phyloP scores from a whole-genome alignment of 2,888 invertebrate genomes.

The Pyrochroa serraticornis region DNA sequence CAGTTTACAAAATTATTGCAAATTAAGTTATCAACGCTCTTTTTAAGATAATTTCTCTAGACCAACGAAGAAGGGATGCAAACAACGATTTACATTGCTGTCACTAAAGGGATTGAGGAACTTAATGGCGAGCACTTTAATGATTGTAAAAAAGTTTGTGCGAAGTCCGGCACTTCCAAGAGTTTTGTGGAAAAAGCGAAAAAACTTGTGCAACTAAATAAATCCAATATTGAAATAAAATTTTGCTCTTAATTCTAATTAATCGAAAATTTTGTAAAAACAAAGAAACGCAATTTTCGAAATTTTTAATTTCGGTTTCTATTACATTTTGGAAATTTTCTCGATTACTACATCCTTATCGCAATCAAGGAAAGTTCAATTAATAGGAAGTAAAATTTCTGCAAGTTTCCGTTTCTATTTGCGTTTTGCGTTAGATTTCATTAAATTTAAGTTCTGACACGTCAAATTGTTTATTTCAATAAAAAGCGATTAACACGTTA shows the following conservation, averaged over 20 bases:
- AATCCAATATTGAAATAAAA: not conserved
- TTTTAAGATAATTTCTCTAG: slow-evolving; percentile 31
- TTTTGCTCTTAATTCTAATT: not conserved
- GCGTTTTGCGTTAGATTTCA: no score
- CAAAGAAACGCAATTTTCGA: no score
- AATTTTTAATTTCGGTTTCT: no score
- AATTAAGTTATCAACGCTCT: not conserved
- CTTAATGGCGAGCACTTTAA: slow-evolving; percentile 44
- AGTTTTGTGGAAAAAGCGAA: slow-evolving; percentile 24
- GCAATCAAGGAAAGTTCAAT: no score
- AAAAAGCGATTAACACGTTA: no score
- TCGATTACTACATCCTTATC: no score
- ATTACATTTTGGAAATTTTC: no score
- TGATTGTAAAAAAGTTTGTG: slow-evolving; percentile 38
- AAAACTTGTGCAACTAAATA: slow-evolving; percentile 13
- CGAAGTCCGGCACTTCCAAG: not conserved
- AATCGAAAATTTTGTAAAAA: no score
- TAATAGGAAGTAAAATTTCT: no score
- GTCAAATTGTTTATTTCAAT: no score
- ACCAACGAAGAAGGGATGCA: slow-evolving; percentile 47
- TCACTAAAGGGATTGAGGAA: slow-evolving; percentile 40
- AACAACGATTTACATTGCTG: slow-evolving; percentile 43
- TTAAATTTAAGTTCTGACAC: no score
- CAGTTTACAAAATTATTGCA: not conserved
- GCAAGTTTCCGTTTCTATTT: no score